Base-by-base conservation (phyloP, 2,797 vertebrate species). In the Chaetophractus vellerosus region DNA sequence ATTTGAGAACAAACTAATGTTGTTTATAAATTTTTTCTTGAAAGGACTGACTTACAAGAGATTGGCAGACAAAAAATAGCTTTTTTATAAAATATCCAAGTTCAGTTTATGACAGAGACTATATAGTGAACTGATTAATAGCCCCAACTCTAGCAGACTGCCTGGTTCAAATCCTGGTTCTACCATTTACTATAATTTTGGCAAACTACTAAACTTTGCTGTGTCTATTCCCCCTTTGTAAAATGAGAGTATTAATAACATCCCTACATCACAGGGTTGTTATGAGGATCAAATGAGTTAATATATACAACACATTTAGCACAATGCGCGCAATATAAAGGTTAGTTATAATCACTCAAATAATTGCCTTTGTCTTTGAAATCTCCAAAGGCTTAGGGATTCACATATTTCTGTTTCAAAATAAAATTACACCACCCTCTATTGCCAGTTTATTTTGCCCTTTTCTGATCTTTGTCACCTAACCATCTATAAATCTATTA, bases 1-100 rank as follows among this genome's bases (percentile, higher is more conserved):
- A 68, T 14, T 36, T 33, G 28, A 93, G 28, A 66, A 75, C 19
- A 82, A 84, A 66, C 31, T 71, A 57, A 84, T 31, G 11, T 61
- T 66, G 2, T 45, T 59, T 68, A 50, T 68, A 66, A 59, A 31
- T 57, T 91, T 78, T 72, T 93, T 45, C 74, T 55, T 87, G 26
- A 90, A 80, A 75, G 36, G 69, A 75, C 28, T 85, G 79, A 79
- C 11, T 75, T 76, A 61, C 33, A 76, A 61, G 52, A 81, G 41
- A 59, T 7, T 55, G 59, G n/a, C 52, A 95, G 48, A 26, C 21
- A 2, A 36, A 79, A 19, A 21, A 28, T 38, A 63, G 36, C 52
- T 68, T 72, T 41, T 75, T 12, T 11, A 55, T 1, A 28, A 80
- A 85, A n/a, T 72, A 61, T 45, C 68, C 45, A 28, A 69, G 57